Evolutionary conservation across 2,113 vertebrate species (phyloP).

Genomic region (Lucifuga dentata): DNA sequence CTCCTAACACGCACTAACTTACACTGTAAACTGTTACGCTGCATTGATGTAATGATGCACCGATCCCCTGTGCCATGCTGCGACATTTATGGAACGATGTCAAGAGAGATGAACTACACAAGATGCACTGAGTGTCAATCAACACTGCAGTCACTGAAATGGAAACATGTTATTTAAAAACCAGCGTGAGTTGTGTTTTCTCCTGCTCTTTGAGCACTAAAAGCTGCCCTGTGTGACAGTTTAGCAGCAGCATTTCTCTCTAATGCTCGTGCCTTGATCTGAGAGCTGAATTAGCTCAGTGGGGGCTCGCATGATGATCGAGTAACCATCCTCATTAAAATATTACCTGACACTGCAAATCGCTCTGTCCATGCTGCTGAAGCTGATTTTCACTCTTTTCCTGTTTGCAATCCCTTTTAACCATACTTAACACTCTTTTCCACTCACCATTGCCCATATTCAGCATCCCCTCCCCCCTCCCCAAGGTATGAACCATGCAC

Average conservation of each 20-base stretch:
- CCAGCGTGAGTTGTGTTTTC: slow-evolving; percentile 1
- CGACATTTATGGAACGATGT: slow-evolving; percentile 30
- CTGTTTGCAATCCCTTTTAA: slow-evolving; percentile 60
- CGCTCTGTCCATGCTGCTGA: slow-evolving; percentile 12
- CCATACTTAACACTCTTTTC: slow-evolving; percentile 71
- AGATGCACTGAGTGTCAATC: slow-evolving; percentile 1
- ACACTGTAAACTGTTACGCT: background rate
- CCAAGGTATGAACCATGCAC: slow-evolving; percentile 21
- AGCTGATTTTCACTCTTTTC: slow-evolving; percentile 43
- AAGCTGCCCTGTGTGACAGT: slow-evolving; percentile 13
- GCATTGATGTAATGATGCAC: slow-evolving; percentile 12
- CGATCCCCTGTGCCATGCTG: slow-evolving; percentile 6
- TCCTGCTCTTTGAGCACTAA: slow-evolving; percentile 4
- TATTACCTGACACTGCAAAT: slow-evolving; percentile 44
- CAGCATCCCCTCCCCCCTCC: slow-evolving; percentile 18
- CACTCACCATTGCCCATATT: slow-evolving; percentile 59
- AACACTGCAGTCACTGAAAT: slow-evolving; percentile 16
- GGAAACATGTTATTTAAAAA: slow-evolving; percentile 33
- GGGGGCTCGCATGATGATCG: slow-evolving; percentile 17
- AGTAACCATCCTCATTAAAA: slow-evolving; percentile 55
- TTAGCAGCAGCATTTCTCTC: background rate
- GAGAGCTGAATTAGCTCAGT: slow-evolving; percentile 24
- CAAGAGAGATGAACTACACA: background rate
- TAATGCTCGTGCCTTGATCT: slow-evolving; percentile 16
- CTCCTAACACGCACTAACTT: slow-evolving; percentile 19